Conservation (phyloP, 2,797 vertebrate genomes). For the Clangula hyemalis region DNA sequence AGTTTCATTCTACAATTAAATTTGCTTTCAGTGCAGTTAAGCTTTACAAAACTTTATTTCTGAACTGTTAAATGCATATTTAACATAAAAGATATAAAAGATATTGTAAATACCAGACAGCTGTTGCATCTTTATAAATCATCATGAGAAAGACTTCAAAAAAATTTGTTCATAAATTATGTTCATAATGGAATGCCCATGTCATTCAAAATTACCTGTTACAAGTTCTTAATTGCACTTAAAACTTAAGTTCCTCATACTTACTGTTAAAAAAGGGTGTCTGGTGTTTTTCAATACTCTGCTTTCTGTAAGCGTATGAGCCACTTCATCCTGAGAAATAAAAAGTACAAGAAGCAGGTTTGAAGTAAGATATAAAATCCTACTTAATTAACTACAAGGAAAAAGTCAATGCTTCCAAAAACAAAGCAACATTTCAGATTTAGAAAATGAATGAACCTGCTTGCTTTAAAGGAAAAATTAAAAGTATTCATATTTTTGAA, state of each 20-base stretch:
- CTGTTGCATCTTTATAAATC: neutral
- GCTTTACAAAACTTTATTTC: neutral
- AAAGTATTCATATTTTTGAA: neutral
- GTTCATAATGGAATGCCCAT: neutral
- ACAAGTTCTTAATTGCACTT: neutral
- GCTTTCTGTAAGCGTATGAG: constrained; percentile 97
- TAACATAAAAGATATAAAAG: neutral
- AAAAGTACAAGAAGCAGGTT: neutral
- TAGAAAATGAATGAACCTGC: neutral
- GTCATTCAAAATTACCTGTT: neutral
- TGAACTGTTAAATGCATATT: neutral
- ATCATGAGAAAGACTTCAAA: neutral
- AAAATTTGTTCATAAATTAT: neutral
- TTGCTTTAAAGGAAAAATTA: neutral
- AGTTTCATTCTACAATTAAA: neutral
- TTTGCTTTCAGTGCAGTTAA: neutral
- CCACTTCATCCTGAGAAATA: constrained; percentile 92
- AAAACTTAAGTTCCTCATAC: constrained; percentile 65
- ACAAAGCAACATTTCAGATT: neutral
- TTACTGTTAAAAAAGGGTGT: constrained; percentile 97
- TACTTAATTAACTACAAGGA: neutral
- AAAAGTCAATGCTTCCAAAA: neutral
- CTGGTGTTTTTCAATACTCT: constrained; percentile 97
- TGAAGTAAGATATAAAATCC: neutral
- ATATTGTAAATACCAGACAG: neutral